Evolutionary conservation across 2,113 vertebrate species (phyloP), one percentile per base, ranked within the genome.

Genomic region (Ptychochromis oligacanthus): DNA sequence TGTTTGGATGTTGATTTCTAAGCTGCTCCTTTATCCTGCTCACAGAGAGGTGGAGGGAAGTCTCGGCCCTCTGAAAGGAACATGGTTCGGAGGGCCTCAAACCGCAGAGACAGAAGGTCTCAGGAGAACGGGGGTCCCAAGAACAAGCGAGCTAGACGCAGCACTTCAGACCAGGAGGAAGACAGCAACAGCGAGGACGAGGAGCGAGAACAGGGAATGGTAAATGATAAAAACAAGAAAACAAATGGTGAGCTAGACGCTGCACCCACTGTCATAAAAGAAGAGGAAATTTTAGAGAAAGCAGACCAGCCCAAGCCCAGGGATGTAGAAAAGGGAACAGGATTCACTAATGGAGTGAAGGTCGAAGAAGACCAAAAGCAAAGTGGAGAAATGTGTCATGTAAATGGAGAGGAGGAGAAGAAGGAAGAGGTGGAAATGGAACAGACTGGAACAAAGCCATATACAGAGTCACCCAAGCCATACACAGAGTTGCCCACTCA

Each of bases 271-370:
- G 58, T 89, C 10, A 92, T 93, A 77, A 81, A 88, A 79, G 92
- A 93, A 58, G 76, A 90, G 26, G 91, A 89, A 7, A 46, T 28
- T 0, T 12, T 57, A 0, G 87, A 84, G 40, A 49, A 83, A 6
- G 55, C 93, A 83, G 96, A 96, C 77, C 95, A 93, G 93, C 94
- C 93, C 92, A 93, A 95, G 86, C 95, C 96, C 91, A 93, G 90
- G 82, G 97, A 95, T 52, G 94, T 92, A 90, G 96, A 95, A 93
- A 96, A 96, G 49, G 95, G 64, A 90, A 94, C 94, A 76, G 90
- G 94, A 95, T 95, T 91, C 92, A 46, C 75, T 7, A 95, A 94
- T 7, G 94, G 93, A 6, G 87, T 83, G 88, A 88, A 91, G 94
- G 88, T 59, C 64, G 95, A 93, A 91, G 91, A 95, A 5, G 88